Evolutionary conservation across 2,113 vertebrate genomes (phyloP), one percentile per base, ranked within the genome.

Genomic region (Istiophorus platypterus): DNA sequence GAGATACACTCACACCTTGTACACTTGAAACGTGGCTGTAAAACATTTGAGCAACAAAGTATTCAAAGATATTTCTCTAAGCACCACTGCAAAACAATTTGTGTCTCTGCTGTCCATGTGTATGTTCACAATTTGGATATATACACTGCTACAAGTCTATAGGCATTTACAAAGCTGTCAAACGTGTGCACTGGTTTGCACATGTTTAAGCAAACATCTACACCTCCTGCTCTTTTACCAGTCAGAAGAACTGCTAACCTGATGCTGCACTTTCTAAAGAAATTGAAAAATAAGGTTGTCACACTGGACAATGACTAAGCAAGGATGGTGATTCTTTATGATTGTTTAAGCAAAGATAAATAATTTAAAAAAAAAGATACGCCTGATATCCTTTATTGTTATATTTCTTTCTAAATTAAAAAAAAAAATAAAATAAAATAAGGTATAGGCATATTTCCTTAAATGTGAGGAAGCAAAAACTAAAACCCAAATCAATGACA

Each of bases 121-220:
- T 22, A 24, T 42, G 34, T n/a, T 15, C 62, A 6, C 18, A 39
- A n/a, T 31, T 12, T 54, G n/a, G 22, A 1, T 12, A 54, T 12
- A 11, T 12, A 24, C 51, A 24, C 51, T 12, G n/a, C n/a, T 24
- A n/a, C 49, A 52, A 52, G 24, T 9, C 12, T 22, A 54, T 54
- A 54, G 22, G n/a, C 51, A n/a, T 54, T 54, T 18, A 51, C 8
- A 64, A 26, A 54, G 11, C 59, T 49, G 37, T 1, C n/a, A n/a
- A n/a, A n/a, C n/a, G 39, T 77, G 54, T 77, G 41, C 41, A 7
- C 37, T 49, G n/a, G 42, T 59, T 66, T 77, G 29, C 17, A 1
- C 49, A 57, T 13, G 27, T 64, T 61, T 29, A 63, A 56, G 54
- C 14, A n/a, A n/a, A n/a, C n/a, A n/a, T n/a, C n/a, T 18, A n/a